Percentiles rank a stretch among this genome's conserved stretches.
phyloP scores from a whole-genome alignment of 2,113 vertebrate species.

The Myocastor coypus region DNA sequence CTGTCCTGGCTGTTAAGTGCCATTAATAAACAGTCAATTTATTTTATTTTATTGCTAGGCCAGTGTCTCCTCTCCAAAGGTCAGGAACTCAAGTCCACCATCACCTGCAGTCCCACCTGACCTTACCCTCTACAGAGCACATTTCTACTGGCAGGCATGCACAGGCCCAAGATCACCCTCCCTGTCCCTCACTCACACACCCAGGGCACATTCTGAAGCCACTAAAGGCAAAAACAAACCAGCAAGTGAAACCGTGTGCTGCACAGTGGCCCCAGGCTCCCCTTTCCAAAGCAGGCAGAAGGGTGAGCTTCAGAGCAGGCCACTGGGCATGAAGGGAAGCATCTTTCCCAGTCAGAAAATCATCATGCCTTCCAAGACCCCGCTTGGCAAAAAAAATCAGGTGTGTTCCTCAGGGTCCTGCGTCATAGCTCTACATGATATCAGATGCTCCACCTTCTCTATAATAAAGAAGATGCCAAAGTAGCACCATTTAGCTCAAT shows the following conservation, averaged over 20 bases:
- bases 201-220: neutral
- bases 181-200: rapidly evolving
- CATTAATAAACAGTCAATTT: slow-evolving; percentile 76
- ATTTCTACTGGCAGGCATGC: neutral
- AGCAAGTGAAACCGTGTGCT: slow-evolving; percentile 68
- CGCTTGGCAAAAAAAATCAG: slow-evolving; percentile 45
- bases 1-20: slow-evolving; percentile 56
- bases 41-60: slow-evolving; percentile 80
- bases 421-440: neutral
- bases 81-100: slow-evolving; percentile 75
- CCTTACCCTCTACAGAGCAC: neutral
- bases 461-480: slow-evolving; percentile 27
- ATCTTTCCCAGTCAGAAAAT: slow-evolving; percentile 55
- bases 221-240: neutral
- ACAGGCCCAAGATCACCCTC: rapidly evolving
- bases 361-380: slow-evolving; percentile 39
- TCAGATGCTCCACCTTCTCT: neutral
- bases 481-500: neutral
- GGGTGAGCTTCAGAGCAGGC: slow-evolving; percentile 86
- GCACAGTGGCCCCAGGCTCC: slow-evolving; percentile 41
- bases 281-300: slow-evolving; percentile 77
- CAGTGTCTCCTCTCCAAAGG: slow-evolving; percentile 44
- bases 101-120: neutral
- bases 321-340: slow-evolving; percentile 77
- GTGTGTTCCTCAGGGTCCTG: rapidly evolving